phyloP scores from a whole-genome alignment of 2,113 vertebrate species.

The Falcunculus frontatus region DNA sequence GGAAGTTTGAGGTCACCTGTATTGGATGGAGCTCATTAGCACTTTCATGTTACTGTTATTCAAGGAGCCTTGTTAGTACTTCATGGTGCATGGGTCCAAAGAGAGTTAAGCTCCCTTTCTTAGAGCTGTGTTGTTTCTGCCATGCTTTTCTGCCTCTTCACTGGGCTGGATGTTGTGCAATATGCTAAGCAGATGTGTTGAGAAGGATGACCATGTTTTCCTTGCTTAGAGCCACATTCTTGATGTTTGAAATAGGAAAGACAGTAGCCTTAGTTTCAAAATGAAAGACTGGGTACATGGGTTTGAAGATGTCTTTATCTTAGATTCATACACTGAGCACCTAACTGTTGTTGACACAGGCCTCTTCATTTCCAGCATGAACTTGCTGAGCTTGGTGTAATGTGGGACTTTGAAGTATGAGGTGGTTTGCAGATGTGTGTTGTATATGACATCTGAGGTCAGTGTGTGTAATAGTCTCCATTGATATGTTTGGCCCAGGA shows the following conservation, averaged over 20 bases:
- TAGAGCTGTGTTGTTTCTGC: neutral
- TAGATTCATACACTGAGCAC: neutral
- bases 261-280: neutral
- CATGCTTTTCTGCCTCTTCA: neutral
- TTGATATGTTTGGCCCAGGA: conserved; percentile 10
- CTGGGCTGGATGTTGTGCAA: neutral
- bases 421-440: conserved; percentile 4
- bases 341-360: neutral
- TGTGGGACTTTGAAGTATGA: neutral
- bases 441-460: conserved; percentile 7
- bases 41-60: neutral
- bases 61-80: neutral
- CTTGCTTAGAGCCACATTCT: neutral
- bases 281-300: neutral
- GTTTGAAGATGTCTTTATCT: neutral
- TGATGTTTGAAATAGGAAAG: neutral
- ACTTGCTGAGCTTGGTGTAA: neutral
- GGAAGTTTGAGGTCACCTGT: neutral
- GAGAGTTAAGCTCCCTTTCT: neutral
- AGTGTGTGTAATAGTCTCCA: conserved; percentile 5
- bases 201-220: neutral
- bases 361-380: neutral
- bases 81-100: neutral
- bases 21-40: neutral
- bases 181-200: accelerated